Evolutionary conservation across 2,113 vertebrate species (phyloP), one percentile per base, ranked within the genome.

Genomic region (Cebidichthys violaceus): DNA sequence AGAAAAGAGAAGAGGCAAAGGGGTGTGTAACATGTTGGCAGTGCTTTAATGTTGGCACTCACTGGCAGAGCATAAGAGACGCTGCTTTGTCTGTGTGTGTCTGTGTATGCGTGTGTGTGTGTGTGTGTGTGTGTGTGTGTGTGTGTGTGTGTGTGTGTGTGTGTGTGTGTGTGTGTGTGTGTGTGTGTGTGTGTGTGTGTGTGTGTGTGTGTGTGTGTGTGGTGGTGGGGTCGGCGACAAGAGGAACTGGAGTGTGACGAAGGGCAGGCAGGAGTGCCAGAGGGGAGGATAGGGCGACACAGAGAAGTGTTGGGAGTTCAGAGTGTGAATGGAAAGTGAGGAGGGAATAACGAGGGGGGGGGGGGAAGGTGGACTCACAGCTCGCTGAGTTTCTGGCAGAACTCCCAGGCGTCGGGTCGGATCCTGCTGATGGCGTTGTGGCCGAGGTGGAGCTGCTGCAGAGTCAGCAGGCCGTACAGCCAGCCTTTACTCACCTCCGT

Each of bases 401-500:
- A 98, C 91, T 99, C 97, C 98, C 98, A 99, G 94, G 97, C 97
- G 87, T 98, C 97, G 7, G 96, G 94, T 91, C 93, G 96, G 94
- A 99, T 98, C 92, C 95, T 96, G 95, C 82, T 96, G 95, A 99
- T 96, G 95, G 96, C 90, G 90, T 99, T 99, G 92, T 98, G 97
- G 92, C 96, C 94, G 81, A 99, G 97, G 92, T 98, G 97, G 75
- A 99, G 97, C 37, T 98, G 96, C 94, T 99, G 96, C 83, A 99
- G 96, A 92, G 95, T 96, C 90, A 96, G 94, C 92, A 99, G 95
- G 75, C 98, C 98, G 27, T 98, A 99, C 73, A 99, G 96, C 98
- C 98, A 99, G 86, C 97, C 97, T 88, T 99, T 99, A 82, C 95
- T 99, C 81, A 99, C 96, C 92, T 99, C 98, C 35, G 97, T 99